Conservation (phyloP, 2,113 vertebrate species). For the Aleadryas rufinucha region DNA sequence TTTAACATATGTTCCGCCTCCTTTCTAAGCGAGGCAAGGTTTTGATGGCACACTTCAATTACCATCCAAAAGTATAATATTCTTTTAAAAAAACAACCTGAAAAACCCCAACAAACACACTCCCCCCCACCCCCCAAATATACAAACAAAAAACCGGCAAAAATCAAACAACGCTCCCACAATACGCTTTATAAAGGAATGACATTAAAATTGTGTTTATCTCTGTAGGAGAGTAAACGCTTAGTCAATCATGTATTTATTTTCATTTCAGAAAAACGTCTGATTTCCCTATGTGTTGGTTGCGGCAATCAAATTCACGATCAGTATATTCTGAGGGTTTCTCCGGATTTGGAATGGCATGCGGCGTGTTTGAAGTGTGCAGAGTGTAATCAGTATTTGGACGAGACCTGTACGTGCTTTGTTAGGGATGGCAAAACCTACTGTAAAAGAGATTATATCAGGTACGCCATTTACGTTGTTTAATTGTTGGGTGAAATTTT, state of each 20-base stretch:
- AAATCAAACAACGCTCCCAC: not conserved
- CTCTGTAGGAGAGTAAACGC: slow-evolving; percentile 75
- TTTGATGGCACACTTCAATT: slow-evolving; percentile 69
- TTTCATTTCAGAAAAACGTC: slow-evolving; percentile 92
- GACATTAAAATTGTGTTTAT: slow-evolving; percentile 76
- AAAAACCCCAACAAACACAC: not conserved
- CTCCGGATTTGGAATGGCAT: slow-evolving; percentile 99
- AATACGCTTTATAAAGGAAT: slow-evolving; percentile 58
- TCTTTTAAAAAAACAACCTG: not conserved
- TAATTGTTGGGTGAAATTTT: not conserved
- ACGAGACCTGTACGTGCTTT: slow-evolving; percentile 98
- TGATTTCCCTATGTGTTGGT: slow-evolving; percentile 98
- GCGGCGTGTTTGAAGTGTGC: slow-evolving; percentile 98
- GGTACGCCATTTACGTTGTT: slow-evolving; percentile 77
- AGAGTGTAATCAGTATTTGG: slow-evolving; percentile 97
- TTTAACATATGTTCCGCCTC: slow-evolving; percentile 64
- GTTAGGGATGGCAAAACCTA: slow-evolving; percentile 98
- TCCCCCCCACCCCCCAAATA: not conserved
- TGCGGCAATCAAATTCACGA: slow-evolving; percentile 99
- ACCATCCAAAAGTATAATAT: slow-evolving; percentile 53
- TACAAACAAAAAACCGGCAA: not conserved
- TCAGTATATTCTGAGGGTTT: slow-evolving; percentile 98
- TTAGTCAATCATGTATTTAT: slow-evolving; percentile 80
- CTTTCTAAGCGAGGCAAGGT: slow-evolving; percentile 56
- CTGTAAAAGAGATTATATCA: slow-evolving; percentile 99